These are phyloP conservation scores for Ennomos erosarius DNA, from an alignment of 2,888 invertebrate genomes.

Conservation along the genomic window DNA sequence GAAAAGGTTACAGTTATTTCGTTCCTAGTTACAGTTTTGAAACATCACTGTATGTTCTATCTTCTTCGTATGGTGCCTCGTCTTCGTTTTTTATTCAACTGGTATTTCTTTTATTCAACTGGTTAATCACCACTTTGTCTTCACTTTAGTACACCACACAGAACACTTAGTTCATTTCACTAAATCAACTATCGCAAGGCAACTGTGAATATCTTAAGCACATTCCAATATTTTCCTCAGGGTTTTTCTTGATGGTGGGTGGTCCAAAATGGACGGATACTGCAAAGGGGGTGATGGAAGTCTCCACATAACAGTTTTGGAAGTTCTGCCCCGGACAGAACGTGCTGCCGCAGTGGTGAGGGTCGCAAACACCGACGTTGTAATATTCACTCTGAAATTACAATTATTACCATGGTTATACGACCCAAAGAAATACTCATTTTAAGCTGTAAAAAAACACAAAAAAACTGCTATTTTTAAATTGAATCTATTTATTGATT, in stretches of 20 bases:
- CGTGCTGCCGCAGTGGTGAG: conserved; percentile 91
- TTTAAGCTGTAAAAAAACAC: too few species aligned
- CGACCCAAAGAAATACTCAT: too few species aligned
- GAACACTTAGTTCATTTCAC: not conserved
- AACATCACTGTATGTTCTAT: too few species aligned
- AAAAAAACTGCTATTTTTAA: not conserved
- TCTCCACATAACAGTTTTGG: conserved; percentile 88
- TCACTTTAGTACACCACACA: too few species aligned
- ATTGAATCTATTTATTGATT: too few species aligned
- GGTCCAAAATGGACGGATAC: conserved; percentile 92
- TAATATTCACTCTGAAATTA: conserved; percentile 82
- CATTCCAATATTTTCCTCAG: conserved; percentile 93
- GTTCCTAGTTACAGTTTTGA: too few species aligned
- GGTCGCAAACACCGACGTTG: conserved; percentile 89
- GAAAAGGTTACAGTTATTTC: not conserved
- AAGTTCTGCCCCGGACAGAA: conserved; percentile 85
- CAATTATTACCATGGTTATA: too few species aligned
- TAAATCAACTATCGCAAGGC: conserved; percentile 80
- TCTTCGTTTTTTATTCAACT: too few species aligned
- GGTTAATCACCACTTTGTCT: too few species aligned
- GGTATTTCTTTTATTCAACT: too few species aligned
- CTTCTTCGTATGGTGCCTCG: too few species aligned
- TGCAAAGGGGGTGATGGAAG: conserved; percentile 90
- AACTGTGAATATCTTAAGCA: conserved; percentile 90
- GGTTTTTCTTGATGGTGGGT: conserved; percentile 86